Evolutionary conservation across 2,888 invertebrate species (phyloP), one percentile per base, ranked within the genome.

Genomic region (Platypus cylindrus): DNA sequence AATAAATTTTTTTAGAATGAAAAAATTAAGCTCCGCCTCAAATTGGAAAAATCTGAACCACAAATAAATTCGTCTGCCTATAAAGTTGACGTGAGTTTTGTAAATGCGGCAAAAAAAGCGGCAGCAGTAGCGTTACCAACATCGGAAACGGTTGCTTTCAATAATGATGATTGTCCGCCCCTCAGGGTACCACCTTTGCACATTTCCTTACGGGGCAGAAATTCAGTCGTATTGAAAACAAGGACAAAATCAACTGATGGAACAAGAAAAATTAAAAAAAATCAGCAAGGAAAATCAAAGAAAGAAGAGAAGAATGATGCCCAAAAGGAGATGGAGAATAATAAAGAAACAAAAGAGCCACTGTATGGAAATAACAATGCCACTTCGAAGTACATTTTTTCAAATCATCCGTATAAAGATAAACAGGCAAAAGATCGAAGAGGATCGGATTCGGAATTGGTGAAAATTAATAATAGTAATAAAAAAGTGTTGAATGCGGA

Each of bases 141-240:
- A 2, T 32, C 40, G 9, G 18, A 34, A 16, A 13, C 34, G 34
- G 5, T 51, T 5, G 50, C 47, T 37, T 47, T 53, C 32, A 53
- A 30, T 36, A 5, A 51, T 4, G 49, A 47, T 36, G 49, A 54
- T 29, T 53, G 52, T 2, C 84, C 82, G 41, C 85, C 85, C 50
- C 75, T 81, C 5, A 68, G 86, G 35, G 90, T 90, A 29, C 89
- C 90, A 5, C 90, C 89, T 2, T 64, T 89, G 40, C 89, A 89
- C 58, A 89, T 90, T 50, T 86, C 86, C 37, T 63, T 90, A 25
- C 69, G 87, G 39, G 85, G 85, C 1, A 71, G 85, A 37, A 86
- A 85, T 57, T 83, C 84, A 1, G 84, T 84, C 24, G 84, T 89
- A 30, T 85, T 85, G 48, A 82, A 78, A 52, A 76, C 78, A 54